Conservation (phyloP, 2,113 vertebrate genomes). For the Tretioscincus oriximinensis region DNA sequence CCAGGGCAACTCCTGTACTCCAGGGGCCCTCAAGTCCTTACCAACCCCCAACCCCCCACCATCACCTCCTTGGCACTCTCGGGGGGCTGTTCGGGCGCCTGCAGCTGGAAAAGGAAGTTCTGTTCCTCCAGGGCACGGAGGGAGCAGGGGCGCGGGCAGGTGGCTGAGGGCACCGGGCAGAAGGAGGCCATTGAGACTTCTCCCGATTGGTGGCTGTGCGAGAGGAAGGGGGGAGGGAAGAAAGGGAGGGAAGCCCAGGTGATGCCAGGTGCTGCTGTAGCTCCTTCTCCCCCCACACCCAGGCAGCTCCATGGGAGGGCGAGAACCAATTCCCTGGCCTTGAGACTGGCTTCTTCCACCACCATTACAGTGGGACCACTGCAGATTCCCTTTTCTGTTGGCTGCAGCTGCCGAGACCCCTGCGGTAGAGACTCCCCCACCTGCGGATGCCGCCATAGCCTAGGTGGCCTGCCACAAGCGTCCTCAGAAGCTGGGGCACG, state of each 20-base stretch:
- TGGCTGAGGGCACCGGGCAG: conserved; percentile 72
- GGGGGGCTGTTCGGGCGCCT: conserved; percentile 77
- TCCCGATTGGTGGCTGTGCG: conserved; percentile 82
- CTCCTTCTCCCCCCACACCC: not conserved
- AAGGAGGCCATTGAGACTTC: conserved; percentile 86
- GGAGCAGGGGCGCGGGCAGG: conserved; percentile 77
- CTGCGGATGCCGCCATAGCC: too few relatives aligned
- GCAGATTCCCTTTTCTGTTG: too few relatives aligned
- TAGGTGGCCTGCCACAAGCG: too few relatives aligned
- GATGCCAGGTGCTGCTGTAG: too few relatives aligned
- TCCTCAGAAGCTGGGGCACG: too few relatives aligned
- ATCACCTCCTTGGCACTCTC: conserved; percentile 81
- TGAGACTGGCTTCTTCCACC: too few relatives aligned
- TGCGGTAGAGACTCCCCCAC: too few relatives aligned
- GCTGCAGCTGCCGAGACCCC: too few relatives aligned
- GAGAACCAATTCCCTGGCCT: too few relatives aligned
- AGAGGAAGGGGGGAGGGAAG: fast-evolving
- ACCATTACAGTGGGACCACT: too few relatives aligned
- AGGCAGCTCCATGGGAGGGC: too few relatives aligned
- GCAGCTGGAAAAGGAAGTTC: conserved; percentile 87
- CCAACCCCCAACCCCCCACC: not conserved
- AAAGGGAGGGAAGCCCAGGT: too few relatives aligned
- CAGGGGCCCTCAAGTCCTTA: not conserved
- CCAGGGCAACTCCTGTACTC: fast-evolving
- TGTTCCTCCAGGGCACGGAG: conserved; percentile 87